phyloP scores from a whole-genome alignment of 2,113 vertebrate species.

The Nycticryphes semicollaris region DNA sequence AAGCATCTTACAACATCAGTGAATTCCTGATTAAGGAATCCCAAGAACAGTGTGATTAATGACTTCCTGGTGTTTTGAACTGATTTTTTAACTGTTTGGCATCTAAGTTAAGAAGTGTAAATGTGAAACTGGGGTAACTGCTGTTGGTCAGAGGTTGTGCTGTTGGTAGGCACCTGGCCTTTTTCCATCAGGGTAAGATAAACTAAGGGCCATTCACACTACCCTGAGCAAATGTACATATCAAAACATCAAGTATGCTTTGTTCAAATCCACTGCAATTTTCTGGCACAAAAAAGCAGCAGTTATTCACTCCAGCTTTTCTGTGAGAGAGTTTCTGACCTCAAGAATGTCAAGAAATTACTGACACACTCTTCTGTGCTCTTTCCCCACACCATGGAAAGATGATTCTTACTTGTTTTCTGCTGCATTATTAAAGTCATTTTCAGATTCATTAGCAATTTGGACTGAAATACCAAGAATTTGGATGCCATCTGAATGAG shows the following conservation, averaged over 20 bases:
- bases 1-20: background rate
- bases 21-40: background rate
- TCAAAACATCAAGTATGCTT: background rate
- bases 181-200: background rate
- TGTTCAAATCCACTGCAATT: background rate
- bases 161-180: background rate
- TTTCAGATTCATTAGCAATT: background rate
- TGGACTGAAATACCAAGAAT: background rate
- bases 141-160: background rate
- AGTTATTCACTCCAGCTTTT: background rate
- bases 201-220: background rate
- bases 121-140: background rate
- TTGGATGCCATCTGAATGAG: background rate
- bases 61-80: background rate
- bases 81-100: background rate
- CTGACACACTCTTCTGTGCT: fast-evolving
- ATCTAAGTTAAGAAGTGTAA: background rate
- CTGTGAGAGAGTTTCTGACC: background rate
- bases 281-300: background rate
- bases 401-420: background rate
- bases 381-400: background rate
- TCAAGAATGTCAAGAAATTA: background rate
- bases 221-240: background rate
- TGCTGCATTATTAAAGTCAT: background rate
- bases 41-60: background rate